Evolutionary conservation across 2,888 invertebrate genomes (phyloP), one percentile per base, ranked within the genome.

Genomic region (Mimas tiliae): DNA sequence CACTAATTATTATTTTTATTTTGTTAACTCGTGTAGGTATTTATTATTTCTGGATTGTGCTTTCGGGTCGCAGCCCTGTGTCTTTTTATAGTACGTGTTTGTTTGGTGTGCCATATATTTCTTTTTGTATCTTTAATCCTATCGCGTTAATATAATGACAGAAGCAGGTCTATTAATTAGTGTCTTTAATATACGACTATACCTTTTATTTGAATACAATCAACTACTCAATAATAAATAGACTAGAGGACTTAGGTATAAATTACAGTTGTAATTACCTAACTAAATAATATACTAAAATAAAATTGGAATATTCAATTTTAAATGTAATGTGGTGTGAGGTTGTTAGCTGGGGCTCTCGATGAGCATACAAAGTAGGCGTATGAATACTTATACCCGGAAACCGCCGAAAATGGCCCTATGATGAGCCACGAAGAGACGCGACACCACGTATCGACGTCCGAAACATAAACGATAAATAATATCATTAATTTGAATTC

Each of bases 401-500:
- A 89, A 90, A 87, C 83, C 76, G 75, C 80, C 85, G 76, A 86
- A 90, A 90, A 88, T 87, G 83, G 85, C 74, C 74, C 77, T 78
- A 76, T 74, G 75, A 74, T 74, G 76, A 74, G 70, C 71, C 70
- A 74, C 74, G 76, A 19, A 75, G 74, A 74, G 68, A 72, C 66
- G 77, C 76, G 79, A 78, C 74, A 79, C 80, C 80, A 83, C 84
- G 81, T 83, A 84, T 81, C 78, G 78, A 81, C 81, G 81, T 81
- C 82, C 86, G 76, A 86, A 87, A 86, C 85, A 84, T 75, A 72
- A 74, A 77, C 80, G 70, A 87, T 90, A 90, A 88, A 90, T 90
- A 83, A 87, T 85, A 87, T 84, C 80, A 82, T 86, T 88, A 86
- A 91, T 91, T 90, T 87, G 85, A 86, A 91, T 88, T 88, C 86